Conservation (phyloP, 2,113 vertebrate genomes). For the Numenius arquata region DNA sequence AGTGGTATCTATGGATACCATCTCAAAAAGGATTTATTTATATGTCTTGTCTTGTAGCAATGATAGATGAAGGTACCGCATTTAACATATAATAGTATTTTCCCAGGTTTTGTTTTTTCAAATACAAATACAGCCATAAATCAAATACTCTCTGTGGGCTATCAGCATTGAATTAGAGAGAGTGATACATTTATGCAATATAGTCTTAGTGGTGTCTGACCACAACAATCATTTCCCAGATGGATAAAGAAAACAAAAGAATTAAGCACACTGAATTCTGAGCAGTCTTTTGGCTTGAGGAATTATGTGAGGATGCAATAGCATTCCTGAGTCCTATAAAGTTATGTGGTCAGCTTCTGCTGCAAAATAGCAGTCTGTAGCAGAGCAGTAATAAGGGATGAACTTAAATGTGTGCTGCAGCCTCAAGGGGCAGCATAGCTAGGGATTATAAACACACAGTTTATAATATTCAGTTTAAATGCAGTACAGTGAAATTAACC, state of each 20-base stretch:
- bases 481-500: not conserved
- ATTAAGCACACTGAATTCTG: not conserved
- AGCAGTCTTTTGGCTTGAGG: not conserved
- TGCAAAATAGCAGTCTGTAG: not conserved
- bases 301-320: not conserved
- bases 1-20: not conserved
- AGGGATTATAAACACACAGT: not conserved
- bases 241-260: not conserved
- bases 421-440: not conserved
- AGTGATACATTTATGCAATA: not conserved
- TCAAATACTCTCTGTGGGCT: not conserved
- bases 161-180: not conserved
- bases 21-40: slow-evolving; percentile 5
- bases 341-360: not conserved
- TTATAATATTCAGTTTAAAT: not conserved
- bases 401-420: not conserved
- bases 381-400: not conserved
- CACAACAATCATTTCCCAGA: not conserved
- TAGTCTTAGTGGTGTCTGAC: not conserved
- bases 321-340: not conserved
- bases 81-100: not conserved
- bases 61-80: not conserved
- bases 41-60: not conserved
- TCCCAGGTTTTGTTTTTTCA: not conserved
- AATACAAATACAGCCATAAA: not conserved